A percentile compares a stretch with the other conserved stretches of the same genome.
Evolutionary conservation across 1,140 invertebrate genomes (phyloP).

Genomic region (Drosophila azteca): DNA sequence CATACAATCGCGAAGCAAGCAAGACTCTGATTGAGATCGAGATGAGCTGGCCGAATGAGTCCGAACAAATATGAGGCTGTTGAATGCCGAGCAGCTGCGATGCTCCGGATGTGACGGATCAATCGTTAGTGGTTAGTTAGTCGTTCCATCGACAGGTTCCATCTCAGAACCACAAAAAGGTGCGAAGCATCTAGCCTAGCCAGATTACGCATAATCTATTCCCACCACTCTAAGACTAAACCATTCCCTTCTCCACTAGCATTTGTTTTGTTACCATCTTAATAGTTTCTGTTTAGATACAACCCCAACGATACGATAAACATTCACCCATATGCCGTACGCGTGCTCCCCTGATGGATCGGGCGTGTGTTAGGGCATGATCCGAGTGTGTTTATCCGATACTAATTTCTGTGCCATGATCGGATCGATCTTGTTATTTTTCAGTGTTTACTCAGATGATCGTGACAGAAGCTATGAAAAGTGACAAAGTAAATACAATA

Average conservation of each 20-base stretch:
- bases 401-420: neutral
- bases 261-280: neutral
- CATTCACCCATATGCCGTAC: neutral
- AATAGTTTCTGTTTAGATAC: neutral
- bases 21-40: no score
- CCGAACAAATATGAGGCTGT: no score
- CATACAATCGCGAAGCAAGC: no score
- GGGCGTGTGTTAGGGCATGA: conserved; percentile 24
- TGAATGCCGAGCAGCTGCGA: no score
- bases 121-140: no score
- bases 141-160: no score
- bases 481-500: neutral
- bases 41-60: no score
- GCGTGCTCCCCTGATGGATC: conserved; percentile 10
- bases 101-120: no score
- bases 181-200: no score
- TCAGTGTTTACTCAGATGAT: neutral
- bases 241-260: neutral
- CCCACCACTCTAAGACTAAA: neutral
- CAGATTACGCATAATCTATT: no score
- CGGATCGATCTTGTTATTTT: neutral
- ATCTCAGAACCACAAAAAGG: no score
- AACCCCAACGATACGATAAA: neutral
- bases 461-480: conserved; percentile 32
- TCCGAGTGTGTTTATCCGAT: neutral